Conservation (phyloP, 2,113 vertebrate species). For the Cathartes aura region DNA sequence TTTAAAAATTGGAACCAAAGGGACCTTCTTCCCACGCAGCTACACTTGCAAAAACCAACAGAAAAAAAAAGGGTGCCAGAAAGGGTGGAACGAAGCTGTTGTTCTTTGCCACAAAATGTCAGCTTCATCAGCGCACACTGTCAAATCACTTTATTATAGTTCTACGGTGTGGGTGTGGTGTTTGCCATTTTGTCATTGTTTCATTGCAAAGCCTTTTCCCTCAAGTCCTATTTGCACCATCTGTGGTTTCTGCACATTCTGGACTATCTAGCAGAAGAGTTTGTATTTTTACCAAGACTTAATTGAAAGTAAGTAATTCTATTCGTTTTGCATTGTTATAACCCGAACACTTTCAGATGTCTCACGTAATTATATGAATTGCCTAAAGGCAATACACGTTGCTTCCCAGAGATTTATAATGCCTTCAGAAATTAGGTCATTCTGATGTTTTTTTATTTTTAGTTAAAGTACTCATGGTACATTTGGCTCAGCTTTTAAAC, state of each 20-base stretch:
- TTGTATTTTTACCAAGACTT: not conserved
- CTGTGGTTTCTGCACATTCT: not conserved
- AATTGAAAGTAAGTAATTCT: not conserved
- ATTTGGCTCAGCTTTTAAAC: not conserved
- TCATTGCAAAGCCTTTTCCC: not conserved
- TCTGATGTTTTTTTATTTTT: not conserved
- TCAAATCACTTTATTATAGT: not conserved
- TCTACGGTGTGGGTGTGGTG: not conserved
- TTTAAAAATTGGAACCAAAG: constrained; percentile 1
- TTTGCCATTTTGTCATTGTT: not conserved
- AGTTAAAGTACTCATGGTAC: not conserved
- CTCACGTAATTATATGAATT: not conserved
- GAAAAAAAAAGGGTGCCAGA: not conserved
- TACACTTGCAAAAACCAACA: not conserved
- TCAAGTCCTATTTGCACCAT: not conserved
- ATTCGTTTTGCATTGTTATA: not conserved
- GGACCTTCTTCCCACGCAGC: not conserved
- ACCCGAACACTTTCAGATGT: not conserved
- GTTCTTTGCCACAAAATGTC: not conserved
- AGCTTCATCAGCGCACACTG: not conserved
- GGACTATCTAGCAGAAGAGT: not conserved
- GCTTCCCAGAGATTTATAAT: not conserved
- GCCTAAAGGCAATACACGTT: not conserved
- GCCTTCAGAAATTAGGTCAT: not conserved
- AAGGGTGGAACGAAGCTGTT: not conserved